Percentiles rank a stretch among this genome's conserved stretches.
Evolutionary conservation across 2,797 vertebrate genomes (phyloP).

Genomic region (Anguilla pacifica): DNA sequence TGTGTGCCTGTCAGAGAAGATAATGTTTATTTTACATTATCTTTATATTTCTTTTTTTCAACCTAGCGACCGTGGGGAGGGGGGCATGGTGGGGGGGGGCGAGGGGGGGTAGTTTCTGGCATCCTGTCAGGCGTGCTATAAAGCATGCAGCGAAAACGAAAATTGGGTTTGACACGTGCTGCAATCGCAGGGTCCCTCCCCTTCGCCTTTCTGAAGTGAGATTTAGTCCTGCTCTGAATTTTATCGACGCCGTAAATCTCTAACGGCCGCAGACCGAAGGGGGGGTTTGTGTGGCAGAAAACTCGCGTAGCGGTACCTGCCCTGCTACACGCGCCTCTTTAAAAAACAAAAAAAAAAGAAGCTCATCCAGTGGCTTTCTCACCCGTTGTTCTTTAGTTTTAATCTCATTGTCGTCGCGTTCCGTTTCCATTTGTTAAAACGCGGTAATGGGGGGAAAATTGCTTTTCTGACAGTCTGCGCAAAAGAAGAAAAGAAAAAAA

Average conservation of each 20-base stretch:
- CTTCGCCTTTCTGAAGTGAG: conserved; percentile 9
- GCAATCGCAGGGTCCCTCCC: neutral
- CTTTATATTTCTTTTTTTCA: neutral
- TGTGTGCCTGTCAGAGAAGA: neutral
- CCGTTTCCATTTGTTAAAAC: neutral
- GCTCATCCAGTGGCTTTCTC: neutral
- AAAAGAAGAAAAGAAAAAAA: neutral
- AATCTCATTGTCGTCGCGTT: neutral
- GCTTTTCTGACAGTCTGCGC: neutral
- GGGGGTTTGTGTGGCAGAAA: neutral
- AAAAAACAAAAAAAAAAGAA: neutral
- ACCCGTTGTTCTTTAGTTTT: neutral
- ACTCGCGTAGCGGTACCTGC: neutral
- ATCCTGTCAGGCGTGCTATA: neutral
- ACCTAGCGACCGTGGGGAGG: no score
- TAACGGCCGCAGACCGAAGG: neutral
- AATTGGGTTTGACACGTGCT: conserved; percentile 11
- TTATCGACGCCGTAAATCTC: neutral
- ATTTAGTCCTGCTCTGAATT: conserved; percentile 6
- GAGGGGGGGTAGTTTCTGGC: neutral
- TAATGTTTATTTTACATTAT: neutral
- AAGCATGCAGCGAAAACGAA: neutral
- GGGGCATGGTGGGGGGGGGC: no score
- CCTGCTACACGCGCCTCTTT: neutral
- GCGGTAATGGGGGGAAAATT: neutral